Percentiles rank a stretch among this genome's conserved stretches.
These are phyloP conservation scores for Odiellus spinosus DNA, from an alignment of 2,888 invertebrate genomes.

Conservation along the genomic window DNA sequence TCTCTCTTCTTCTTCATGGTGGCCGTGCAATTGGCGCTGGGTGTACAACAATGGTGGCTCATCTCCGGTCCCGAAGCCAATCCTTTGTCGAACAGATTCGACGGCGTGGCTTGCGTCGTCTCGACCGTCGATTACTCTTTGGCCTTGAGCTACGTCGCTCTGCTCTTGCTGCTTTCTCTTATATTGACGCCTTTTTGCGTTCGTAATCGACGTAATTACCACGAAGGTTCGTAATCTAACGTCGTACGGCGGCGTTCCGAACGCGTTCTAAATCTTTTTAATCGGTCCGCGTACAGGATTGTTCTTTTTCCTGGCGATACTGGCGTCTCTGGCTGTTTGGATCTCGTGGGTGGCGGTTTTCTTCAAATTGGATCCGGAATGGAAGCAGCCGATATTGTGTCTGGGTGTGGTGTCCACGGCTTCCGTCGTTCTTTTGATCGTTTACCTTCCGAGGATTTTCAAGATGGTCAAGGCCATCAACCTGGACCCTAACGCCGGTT, in stretches of 20 bases:
- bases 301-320: constrained; percentile 34
- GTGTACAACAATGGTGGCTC: constrained; percentile 16
- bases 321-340: constrained; percentile 42
- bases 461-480: constrained; percentile 46
- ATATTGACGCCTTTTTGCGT: constrained; percentile 44
- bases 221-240: constrained; percentile 40
- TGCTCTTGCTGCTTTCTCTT: constrained; percentile 41
- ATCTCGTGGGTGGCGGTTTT: constrained; percentile 42
- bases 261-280: too few relatives aligned
- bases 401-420: constrained; percentile 45
- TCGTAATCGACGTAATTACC: constrained; percentile 48
- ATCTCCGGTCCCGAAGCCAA: neutral
- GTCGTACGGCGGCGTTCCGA: too few relatives aligned
- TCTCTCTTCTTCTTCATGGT: constrained; percentile 35
- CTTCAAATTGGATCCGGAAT: constrained; percentile 27
- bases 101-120: constrained; percentile 36
- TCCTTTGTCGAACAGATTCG: constrained; percentile 25
- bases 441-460: constrained; percentile 52
- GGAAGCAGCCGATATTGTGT: constrained; percentile 41
- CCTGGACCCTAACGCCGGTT: constrained; percentile 33
- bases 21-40: constrained; percentile 27
- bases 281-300: constrained; percentile 24
- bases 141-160: constrained; percentile 43
- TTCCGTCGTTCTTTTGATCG: constrained; percentile 42
- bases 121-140: constrained; percentile 36